phyloP scores from a whole-genome alignment of 1,140 invertebrate species.

The Magallana gigas region DNA sequence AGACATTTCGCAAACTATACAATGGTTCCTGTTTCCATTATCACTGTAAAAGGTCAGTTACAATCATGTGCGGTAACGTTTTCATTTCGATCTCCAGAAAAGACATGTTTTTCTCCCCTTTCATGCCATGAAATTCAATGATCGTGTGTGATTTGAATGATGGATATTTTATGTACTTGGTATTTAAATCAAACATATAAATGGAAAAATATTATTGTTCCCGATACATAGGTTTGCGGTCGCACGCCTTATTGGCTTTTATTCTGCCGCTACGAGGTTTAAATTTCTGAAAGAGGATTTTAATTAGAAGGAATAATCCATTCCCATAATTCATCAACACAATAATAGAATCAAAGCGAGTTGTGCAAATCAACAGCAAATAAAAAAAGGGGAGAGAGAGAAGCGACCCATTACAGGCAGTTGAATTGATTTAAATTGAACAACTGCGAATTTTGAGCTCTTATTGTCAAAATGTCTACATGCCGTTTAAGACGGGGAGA shows the following conservation, averaged over 20 bases:
- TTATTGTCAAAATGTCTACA: constrained; percentile 7
- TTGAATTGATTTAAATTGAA: constrained; percentile 29
- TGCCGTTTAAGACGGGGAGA: not conserved
- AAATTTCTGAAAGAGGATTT: constrained; percentile 34
- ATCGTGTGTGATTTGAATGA: not conserved
- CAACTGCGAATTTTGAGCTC: not conserved
- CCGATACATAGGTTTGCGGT: not conserved
- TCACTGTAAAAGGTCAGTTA: too few relatives aligned
- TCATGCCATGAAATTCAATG: not conserved
- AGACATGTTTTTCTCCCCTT: not conserved
- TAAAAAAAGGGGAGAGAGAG: not conserved
- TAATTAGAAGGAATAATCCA: constrained; percentile 34
- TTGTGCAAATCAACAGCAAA: not conserved
- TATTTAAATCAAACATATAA: constrained; percentile 30
- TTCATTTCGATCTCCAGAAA: not conserved
- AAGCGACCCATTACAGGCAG: not conserved
- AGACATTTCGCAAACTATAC: too few relatives aligned
- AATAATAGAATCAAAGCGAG: constrained; percentile 9
- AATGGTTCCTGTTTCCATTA: too few relatives aligned
- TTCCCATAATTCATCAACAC: constrained; percentile 24
- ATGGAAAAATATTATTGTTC: constrained; percentile 5
- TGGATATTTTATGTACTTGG: not conserved
- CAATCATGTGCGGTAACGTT: too few relatives aligned
- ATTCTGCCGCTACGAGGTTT: not conserved
- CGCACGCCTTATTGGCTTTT: constrained; percentile 2